phyloP scores from a whole-genome alignment of 2,888 invertebrate genomes.

The Drosophila limbata region DNA sequence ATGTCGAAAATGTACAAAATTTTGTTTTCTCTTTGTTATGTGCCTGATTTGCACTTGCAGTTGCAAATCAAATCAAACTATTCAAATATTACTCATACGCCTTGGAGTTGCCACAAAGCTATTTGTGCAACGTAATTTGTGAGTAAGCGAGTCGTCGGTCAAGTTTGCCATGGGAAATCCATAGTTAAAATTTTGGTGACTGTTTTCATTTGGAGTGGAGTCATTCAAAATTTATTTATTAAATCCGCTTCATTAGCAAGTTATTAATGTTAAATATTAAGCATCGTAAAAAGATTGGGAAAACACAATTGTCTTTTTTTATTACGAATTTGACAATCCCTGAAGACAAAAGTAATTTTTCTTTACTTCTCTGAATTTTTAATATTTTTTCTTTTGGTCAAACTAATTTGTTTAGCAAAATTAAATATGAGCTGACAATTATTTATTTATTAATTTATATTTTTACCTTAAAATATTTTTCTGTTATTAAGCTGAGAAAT shows the following conservation, averaged over 20 bases:
- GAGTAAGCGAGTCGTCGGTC: not conserved
- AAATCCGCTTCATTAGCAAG: not conserved
- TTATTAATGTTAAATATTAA: not conserved
- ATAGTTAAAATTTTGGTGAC: not conserved
- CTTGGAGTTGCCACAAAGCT: not conserved
- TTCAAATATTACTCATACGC: constrained; percentile 20
- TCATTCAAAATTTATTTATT: not conserved
- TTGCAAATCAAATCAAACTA: not conserved
- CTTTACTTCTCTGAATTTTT: too few species aligned
- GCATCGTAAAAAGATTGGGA: not conserved
- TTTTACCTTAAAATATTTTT: too few species aligned
- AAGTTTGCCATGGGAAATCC: constrained; percentile 4
- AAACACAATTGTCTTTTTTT: too few species aligned
- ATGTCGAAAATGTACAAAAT: not conserved
- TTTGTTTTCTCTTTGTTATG: not conserved
- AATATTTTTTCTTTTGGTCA: too few species aligned
- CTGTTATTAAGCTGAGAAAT: too few species aligned
- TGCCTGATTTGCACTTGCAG: constrained; percentile 7
- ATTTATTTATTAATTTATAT: too few species aligned
- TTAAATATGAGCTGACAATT: too few species aligned
- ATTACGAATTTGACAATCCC: too few species aligned
- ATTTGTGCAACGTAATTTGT: not conserved
- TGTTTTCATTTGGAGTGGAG: not conserved
- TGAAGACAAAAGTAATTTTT: too few species aligned
- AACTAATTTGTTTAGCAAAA: too few species aligned